Conservation (phyloP, 1,140 invertebrate genomes). For the Physella acuta region DNA sequence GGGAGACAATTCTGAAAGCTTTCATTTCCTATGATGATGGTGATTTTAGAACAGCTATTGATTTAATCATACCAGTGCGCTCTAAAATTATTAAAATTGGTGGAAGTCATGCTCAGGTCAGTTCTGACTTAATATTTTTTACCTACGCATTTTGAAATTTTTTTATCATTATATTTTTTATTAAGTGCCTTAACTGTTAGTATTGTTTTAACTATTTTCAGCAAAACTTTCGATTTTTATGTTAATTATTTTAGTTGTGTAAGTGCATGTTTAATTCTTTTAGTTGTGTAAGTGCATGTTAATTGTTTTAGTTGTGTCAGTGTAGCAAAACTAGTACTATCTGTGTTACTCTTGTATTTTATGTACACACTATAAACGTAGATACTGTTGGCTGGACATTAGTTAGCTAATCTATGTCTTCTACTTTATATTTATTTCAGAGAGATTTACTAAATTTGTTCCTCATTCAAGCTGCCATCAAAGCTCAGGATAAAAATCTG, state of each 20-base stretch:
- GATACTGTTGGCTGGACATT: too few relatives aligned
- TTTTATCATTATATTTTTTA: background rate
- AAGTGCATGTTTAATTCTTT: too few relatives aligned
- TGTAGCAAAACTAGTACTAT: too few relatives aligned
- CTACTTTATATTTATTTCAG: constrained; percentile 34
- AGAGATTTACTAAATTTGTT: constrained; percentile 45
- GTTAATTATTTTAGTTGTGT: too few relatives aligned
- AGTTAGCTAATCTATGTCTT: too few relatives aligned
- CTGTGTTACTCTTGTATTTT: too few relatives aligned
- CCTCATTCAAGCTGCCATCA: constrained; percentile 44
- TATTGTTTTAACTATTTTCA: too few relatives aligned
- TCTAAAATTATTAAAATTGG: constrained; percentile 61
- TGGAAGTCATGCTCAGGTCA: constrained; percentile 64
- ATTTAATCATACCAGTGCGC: constrained; percentile 59
- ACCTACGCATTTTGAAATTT: background rate
- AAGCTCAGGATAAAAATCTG: constrained; percentile 30
- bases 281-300: too few relatives aligned
- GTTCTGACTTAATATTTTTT: background rate
- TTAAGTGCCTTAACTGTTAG: too few relatives aligned
- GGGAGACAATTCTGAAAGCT: constrained; percentile 52
- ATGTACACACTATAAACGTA: too few relatives aligned
- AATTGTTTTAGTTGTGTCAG: too few relatives aligned
- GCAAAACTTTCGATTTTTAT: too few relatives aligned
- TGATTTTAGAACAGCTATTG: constrained; percentile 55
- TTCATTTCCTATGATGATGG: constrained; percentile 55